These are phyloP conservation scores for Drosophila tripunctata DNA, from an alignment of 2,888 invertebrate genomes.

Conservation along the genomic window DNA sequence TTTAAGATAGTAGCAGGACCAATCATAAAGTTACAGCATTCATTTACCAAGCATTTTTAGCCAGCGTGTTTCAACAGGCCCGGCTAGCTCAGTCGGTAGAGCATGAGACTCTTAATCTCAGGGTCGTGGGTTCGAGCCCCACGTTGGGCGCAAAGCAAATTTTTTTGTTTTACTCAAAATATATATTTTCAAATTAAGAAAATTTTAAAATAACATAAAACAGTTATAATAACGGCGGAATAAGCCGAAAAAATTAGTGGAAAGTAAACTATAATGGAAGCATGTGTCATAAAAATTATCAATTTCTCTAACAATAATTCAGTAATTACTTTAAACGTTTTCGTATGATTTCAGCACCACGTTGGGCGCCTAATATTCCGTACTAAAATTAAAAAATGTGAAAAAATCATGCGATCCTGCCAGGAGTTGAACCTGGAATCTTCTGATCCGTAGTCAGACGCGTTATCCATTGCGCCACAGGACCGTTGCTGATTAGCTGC, in stretches of 20 bases:
- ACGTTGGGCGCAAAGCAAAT: slow-evolving; percentile 79
- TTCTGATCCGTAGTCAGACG: slow-evolving; percentile 85
- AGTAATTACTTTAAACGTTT: too few species aligned
- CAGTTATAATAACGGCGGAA: not conserved
- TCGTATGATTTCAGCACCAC: too few species aligned
- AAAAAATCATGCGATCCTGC: slow-evolving; percentile 81
- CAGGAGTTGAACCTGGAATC: slow-evolving; percentile 85
- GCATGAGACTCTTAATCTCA: slow-evolving; percentile 85
- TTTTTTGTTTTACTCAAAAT: slow-evolving; percentile 16
- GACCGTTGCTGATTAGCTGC: not conserved
- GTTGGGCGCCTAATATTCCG: not conserved
- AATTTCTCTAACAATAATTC: too few species aligned
- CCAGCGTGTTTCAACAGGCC: slow-evolving; percentile 46
- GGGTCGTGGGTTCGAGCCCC: slow-evolving; percentile 85
- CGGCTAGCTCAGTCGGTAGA: slow-evolving; percentile 85
- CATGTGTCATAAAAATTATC: too few species aligned
- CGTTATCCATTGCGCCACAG: slow-evolving; percentile 69
- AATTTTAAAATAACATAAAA: not conserved
- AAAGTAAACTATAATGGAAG: too few species aligned
- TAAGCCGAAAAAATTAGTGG: too few species aligned
- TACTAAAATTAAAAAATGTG: not conserved
- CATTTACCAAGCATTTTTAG: not conserved
- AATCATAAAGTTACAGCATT: not conserved
- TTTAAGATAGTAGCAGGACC: not conserved
- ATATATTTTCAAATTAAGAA: not conserved